Conservation (phyloP, 2,888 invertebrate species). For the Cerastoderma edule region DNA sequence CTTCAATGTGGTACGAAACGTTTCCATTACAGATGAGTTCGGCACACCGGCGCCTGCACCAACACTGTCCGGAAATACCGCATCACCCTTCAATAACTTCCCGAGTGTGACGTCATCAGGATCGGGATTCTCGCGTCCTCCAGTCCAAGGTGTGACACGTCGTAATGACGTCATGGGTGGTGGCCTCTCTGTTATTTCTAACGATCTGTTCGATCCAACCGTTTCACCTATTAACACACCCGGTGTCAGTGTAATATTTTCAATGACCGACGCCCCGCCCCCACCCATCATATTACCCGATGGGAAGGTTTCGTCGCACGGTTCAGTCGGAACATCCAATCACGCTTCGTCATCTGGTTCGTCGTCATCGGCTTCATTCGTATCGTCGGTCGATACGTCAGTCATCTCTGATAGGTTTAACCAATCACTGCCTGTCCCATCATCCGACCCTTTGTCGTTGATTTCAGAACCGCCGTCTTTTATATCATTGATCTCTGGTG, state of each 20-base stretch:
- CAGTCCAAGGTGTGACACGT: background rate
- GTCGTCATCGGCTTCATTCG: slow-evolving; percentile 8
- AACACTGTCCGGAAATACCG: background rate
- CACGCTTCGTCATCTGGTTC: background rate
- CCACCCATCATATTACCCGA: slow-evolving; percentile 49
- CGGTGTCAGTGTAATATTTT: background rate
- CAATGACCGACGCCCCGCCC: slow-evolving; percentile 18
- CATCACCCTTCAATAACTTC: background rate
- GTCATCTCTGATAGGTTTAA: background rate
- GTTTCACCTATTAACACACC: slow-evolving; percentile 1
- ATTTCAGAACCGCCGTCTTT: background rate
- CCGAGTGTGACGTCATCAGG: background rate
- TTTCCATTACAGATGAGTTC: slow-evolving; percentile 1
- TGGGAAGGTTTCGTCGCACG: slow-evolving; percentile 36
- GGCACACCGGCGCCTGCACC: background rate
- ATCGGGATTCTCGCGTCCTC: background rate
- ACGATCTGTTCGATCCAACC: background rate
- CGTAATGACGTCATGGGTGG: background rate
- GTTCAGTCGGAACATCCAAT: slow-evolving; percentile 3
- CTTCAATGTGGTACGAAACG: background rate
- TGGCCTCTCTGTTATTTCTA: slow-evolving; percentile 15
- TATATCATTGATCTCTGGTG: background rate
- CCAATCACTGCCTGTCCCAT: background rate
- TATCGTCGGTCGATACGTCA: background rate
- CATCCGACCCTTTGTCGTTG: slow-evolving; percentile 2